Base-by-base conservation (phyloP, 2,888 invertebrate genomes). In the Agrotis puta region DNA sequence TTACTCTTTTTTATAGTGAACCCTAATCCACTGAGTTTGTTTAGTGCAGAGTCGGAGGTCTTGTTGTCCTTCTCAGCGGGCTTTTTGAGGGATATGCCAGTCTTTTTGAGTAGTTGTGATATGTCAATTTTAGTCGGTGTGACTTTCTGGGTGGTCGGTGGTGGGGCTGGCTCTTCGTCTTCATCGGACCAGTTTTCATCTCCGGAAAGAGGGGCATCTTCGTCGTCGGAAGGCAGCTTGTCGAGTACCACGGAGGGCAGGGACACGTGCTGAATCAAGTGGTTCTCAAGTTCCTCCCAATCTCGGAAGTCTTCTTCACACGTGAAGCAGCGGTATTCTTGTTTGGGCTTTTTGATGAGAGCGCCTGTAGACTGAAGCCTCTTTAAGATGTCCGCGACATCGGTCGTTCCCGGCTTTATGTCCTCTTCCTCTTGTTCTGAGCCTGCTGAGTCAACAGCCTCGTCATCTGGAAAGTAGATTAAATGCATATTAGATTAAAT, bases 221-320 rank as follows among this genome's bases (percentile, higher is more conserved):
- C 92, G 90, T 94, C 94, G 96, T 97, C 92, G 88, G 97, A 96
- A 79, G 96, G 95, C 89, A 96, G 93, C 86, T 93, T 95, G 84
- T 94, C 92, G 77, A 97, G 82, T 56, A 94, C 89, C 69, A 97
- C 91, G 1, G 89, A 91, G 57, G 97, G 97, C 84, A 97, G 93
- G 11, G 95, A 96, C 57, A 97, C 96, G 93, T 97, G 97, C 65
- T 94, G 93, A 47, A 96, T 92, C 16, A 97, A 91, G 88, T 97
- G 97, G 18, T 92, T 92, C 81, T 97, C 93, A 74, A 97, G 87
- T 20, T 94, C 94, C 54, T 92, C 91, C 91, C 94, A 95, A 79
- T 92, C 88, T 16, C 88, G 89, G 86, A 96, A 97, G 70, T 95
- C 94, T 71, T 95, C 90, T 82, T 95, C 91, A 85, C 97, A 97